Evolutionary conservation across 2,797 vertebrate genomes (phyloP).

Genomic region (Neosilurus mollespiculum): DNA sequence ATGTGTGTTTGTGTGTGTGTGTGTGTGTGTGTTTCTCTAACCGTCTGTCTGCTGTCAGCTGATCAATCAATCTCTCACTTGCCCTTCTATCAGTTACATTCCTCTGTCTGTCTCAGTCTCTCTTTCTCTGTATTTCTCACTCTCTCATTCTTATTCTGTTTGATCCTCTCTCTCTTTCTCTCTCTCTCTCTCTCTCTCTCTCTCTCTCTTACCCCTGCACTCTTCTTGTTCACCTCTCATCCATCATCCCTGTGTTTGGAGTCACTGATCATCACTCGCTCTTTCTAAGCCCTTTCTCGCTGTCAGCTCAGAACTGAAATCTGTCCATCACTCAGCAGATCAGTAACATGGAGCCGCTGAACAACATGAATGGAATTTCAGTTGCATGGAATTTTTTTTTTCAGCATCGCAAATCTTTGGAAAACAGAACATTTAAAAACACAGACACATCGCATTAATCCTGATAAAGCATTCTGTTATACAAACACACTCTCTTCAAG

Average conservation of each 20-base stretch:
- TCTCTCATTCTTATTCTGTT: background rate
- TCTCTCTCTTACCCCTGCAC: conserved; percentile 11
- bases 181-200: background rate
- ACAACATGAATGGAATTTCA: conserved; percentile 20
- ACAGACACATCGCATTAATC: background rate
- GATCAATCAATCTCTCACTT: conserved; percentile 51
- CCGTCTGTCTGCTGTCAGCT: conserved; percentile 29
- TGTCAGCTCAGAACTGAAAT: conserved; percentile 35
- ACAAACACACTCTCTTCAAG: no score
- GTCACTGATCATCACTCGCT: conserved; percentile 17
- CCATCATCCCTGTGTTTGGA: conserved; percentile 24
- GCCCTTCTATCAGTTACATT: conserved; percentile 8
- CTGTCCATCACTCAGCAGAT: conserved; percentile 24
- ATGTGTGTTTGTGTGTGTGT: conserved; percentile 20
- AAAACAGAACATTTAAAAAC: background rate
- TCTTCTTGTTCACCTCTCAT: conserved; percentile 32
- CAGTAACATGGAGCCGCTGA: conserved; percentile 5
- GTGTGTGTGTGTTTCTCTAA: conserved; percentile 34
- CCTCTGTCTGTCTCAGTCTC: background rate
- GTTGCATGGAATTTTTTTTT: background rate
- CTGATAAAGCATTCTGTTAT: background rate
- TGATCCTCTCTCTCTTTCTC: background rate
- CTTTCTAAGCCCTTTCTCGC: conserved; percentile 24
- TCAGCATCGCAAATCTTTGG: background rate
- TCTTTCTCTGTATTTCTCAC: background rate